These are phyloP conservation scores for Saguinus imperator DNA, from an alignment of 2,113 vertebrate species.

Conservation along the genomic window DNA sequence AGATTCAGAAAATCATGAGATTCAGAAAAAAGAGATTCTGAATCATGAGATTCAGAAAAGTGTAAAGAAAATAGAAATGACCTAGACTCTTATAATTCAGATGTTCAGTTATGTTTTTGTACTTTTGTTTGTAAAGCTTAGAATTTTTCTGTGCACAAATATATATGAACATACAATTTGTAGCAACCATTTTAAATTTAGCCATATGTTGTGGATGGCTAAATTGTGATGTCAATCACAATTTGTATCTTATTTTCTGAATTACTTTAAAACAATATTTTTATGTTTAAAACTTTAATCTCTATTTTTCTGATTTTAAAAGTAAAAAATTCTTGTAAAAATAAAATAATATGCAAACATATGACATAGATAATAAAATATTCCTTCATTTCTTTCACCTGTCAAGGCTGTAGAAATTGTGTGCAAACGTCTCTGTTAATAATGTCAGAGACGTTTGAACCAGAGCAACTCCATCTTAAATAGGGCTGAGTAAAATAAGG, in stretches of 20 bases:
- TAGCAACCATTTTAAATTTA: background rate
- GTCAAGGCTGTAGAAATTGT: background rate
- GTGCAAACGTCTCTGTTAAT: background rate
- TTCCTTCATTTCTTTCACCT: background rate
- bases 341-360: background rate
- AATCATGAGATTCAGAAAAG: constrained; percentile 7
- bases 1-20: background rate
- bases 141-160: background rate
- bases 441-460: too few species aligned
- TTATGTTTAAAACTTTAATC: background rate
- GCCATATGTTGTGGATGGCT: background rate
- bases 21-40: constrained; percentile 5
- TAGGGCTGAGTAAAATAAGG: too few species aligned
- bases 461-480: too few species aligned
- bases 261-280: constrained; percentile 16
- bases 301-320: constrained; percentile 34
- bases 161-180: background rate
- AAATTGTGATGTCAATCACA: background rate
- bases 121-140: constrained; percentile 1
- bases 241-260: constrained; percentile 8
- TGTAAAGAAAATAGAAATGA: background rate
- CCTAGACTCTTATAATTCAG: background rate
- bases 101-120: background rate
- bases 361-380: background rate
- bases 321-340: constrained; percentile 6